Evolutionary conservation across 2,113 vertebrate genomes (phyloP), one percentile per base, ranked within the genome.

Genomic region (Dolichallabes microphthalmus): DNA sequence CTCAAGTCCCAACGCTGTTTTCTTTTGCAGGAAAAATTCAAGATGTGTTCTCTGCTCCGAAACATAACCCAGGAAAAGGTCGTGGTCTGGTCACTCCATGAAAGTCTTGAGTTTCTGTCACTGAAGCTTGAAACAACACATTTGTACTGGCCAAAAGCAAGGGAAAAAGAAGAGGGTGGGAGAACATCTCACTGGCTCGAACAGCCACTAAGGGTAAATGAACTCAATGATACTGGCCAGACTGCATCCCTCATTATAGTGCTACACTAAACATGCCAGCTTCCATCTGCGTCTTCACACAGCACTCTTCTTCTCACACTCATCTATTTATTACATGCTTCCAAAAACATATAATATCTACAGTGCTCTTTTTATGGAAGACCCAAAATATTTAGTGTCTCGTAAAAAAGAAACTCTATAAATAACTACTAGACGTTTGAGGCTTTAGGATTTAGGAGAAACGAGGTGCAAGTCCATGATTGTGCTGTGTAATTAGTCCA

Each of bases 41-140:
- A 95, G 82, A 94, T 92, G 93, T 89, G 90, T 91, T 94, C 91
- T 87, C 89, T 87, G 90, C 91, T 91, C 89, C 88, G 93, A 94
- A 94, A 95, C 73, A 89, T 89, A 93, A 94, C 92, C 92, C 91
- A 50, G 74, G 83, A 83, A 82, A 89, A 88, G 92, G 94, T 94
- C 90, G 75, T 78, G 58, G 92, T 90, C 91, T 93, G 93, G 93
- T 90, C 94, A 92, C 89, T 91, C 80, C 86, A 90, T 93, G 92
- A 94, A 93, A 85, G 88, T 90, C 89, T 93, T 91, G 86, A 89
- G 90, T 93, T 93, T 94, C 92, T 91, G 81, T 88, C 80, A 86
- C 87, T 82, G 88, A 84, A 84, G 86, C 91, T 92, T 92, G 86
- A 92, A 92, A 91, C 82, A 91, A 92, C 91, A 92, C 88, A 80